Conservation (phyloP, 2,113 vertebrate species). For the Etheostoma cragini region DNA sequence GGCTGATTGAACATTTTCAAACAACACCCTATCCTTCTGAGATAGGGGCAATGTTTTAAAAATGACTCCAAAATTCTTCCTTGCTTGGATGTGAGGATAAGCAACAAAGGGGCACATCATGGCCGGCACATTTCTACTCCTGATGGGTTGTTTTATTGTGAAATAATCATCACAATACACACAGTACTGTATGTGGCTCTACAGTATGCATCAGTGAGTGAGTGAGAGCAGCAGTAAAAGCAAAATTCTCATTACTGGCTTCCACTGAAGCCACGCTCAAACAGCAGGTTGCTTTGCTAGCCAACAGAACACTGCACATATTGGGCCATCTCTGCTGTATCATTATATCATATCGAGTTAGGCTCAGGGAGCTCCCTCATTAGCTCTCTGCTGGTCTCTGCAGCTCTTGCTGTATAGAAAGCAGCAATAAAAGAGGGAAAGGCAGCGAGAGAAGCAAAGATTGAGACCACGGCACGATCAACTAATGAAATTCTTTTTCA, state of each 20-base stretch:
- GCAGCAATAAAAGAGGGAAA: conserved; percentile 5
- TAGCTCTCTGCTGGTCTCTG: conserved; percentile 40
- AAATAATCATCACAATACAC: conserved; percentile 61
- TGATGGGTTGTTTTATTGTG: conserved; percentile 12
- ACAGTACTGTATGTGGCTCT: conserved; percentile 28
- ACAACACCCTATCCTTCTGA: not conserved
- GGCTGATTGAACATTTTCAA: not conserved
- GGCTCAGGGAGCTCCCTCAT: conserved; percentile 53
- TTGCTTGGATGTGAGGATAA: not conserved
- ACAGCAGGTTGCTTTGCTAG: conserved; percentile 50
- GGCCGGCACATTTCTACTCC: conserved; percentile 19
- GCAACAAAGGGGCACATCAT: conserved; percentile 20
- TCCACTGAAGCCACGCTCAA: conserved; percentile 49
- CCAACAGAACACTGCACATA: conserved; percentile 41
- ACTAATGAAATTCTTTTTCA: not conserved
- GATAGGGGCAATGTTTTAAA: not conserved
- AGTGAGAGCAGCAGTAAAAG: conserved; percentile 24
- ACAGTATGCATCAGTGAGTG: conserved; percentile 29
- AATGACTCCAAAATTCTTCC: not conserved
- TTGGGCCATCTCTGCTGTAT: conserved; percentile 42
- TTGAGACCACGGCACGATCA: not conserved
- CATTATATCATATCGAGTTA: conserved; percentile 50
- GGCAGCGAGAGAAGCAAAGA: not conserved
- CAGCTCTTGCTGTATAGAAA: conserved; percentile 6
- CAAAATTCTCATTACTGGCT: conserved; percentile 59